phyloP scores from a whole-genome alignment of 2,797 vertebrate species.

The Harpagifer antarcticus region DNA sequence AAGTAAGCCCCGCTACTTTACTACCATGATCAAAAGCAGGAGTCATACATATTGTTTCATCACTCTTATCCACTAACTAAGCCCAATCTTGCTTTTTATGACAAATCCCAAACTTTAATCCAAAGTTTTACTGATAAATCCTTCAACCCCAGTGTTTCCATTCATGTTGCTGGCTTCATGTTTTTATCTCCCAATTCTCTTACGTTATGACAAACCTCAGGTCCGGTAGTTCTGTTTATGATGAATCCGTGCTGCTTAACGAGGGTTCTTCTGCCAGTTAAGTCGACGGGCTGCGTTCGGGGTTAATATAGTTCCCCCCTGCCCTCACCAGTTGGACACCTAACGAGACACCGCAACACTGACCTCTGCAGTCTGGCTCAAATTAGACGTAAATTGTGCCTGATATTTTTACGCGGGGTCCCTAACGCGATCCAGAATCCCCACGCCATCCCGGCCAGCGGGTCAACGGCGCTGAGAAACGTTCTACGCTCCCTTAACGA shows the following conservation, averaged over 20 bases:
- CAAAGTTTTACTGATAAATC: conserved; percentile 63
- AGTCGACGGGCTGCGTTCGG: too few species aligned
- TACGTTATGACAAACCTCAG: conserved; percentile 37
- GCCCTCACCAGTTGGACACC: conserved; percentile 70
- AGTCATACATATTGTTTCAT: conserved; percentile 73
- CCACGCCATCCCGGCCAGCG: conserved; percentile 62
- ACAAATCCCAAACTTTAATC: conserved; percentile 65
- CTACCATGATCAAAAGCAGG: conserved; percentile 78
- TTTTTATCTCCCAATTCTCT: conserved; percentile 27
- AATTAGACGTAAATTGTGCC: conserved; percentile 86
- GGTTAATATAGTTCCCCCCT: conserved; percentile 53
- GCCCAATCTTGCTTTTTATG: conserved; percentile 68
- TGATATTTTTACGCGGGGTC: conserved; percentile 85
- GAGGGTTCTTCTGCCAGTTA: conserved; percentile 58
- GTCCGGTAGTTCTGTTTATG: conserved; percentile 51
- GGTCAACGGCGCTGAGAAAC: conserved; percentile 93
- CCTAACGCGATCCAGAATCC: conserved; percentile 93
- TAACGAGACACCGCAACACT: conserved; percentile 78
- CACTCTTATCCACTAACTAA: conserved; percentile 67
- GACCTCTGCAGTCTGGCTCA: conserved; percentile 83
- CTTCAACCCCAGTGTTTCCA: conserved; percentile 34
- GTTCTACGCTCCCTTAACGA: conserved; percentile 86
- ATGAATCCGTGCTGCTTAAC: conserved; percentile 64
- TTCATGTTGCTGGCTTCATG: conserved; percentile 51
- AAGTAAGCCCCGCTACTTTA: conserved; percentile 78